These are phyloP conservation scores for Boulengeromyrus knoepffleri DNA, from an alignment of 2,113 vertebrate species.

Conservation along the genomic window DNA sequence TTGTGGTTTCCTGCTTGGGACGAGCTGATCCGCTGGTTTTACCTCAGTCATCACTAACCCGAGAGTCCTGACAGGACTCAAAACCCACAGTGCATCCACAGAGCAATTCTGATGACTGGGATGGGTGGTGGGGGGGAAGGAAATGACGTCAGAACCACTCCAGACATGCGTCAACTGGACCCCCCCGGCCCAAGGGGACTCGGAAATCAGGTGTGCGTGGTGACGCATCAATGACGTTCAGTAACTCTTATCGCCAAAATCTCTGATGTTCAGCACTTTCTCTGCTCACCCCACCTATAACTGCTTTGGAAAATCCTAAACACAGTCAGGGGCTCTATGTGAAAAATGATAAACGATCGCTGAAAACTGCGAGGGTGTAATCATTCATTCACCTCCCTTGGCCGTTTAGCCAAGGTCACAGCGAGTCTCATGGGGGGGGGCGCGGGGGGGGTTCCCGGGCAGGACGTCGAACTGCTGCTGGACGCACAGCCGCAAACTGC, in stretches of 20 bases:
- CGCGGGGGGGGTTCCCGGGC: too few relatives aligned
- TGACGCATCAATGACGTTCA: background rate
- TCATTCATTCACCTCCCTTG: background rate
- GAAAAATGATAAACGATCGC: background rate
- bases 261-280: background rate
- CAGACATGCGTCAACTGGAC: background rate
- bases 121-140: background rate
- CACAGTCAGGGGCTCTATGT: background rate
- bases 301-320: background rate
- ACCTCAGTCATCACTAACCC: background rate
- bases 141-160: background rate
- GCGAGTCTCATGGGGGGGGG: background rate
- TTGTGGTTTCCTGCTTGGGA: background rate
- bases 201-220: background rate
- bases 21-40: background rate
- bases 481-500: background rate
- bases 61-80: background rate
- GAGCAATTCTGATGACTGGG: background rate
- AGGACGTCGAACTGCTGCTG: background rate
- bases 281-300: background rate
- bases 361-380: background rate
- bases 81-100: background rate
- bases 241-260: background rate
- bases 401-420: background rate
- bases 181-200: background rate